Percentiles rank a stretch among this genome's conserved stretches.
Conservation (phyloP, 2,888 invertebrate species). For the Nematopogon swammerdamellus region DNA sequence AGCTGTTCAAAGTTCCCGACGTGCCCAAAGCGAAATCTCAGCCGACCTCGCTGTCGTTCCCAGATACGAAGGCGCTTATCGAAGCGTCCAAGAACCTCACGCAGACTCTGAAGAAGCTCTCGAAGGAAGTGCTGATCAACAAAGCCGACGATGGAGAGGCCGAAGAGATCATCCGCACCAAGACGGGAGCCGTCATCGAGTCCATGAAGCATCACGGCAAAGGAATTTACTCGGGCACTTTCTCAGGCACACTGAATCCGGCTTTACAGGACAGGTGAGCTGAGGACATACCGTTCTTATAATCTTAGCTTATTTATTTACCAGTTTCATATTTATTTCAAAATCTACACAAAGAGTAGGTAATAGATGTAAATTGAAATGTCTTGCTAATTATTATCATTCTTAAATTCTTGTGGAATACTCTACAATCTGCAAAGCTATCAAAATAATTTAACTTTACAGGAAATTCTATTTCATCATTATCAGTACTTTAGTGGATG, state of each 20-base stretch:
- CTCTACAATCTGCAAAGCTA: too few relatives aligned
- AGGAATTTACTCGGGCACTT: slow-evolving; percentile 94
- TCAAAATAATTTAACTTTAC: too few relatives aligned
- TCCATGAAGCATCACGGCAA: slow-evolving; percentile 92
- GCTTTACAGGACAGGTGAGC: slow-evolving; percentile 78
- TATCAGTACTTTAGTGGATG: too few relatives aligned
- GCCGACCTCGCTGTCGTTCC: slow-evolving; percentile 29
- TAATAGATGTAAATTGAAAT: too few relatives aligned
- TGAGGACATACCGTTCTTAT: too few relatives aligned
- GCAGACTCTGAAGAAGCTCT: slow-evolving; percentile 84
- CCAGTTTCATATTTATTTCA: too few relatives aligned
- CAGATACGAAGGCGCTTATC: slow-evolving; percentile 73
- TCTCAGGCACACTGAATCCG: slow-evolving; percentile 92
- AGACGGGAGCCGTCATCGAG: slow-evolving; percentile 78
- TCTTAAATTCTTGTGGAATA: too few relatives aligned
- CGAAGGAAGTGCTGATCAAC: slow-evolving; percentile 82
- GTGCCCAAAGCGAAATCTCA: slow-evolving; percentile 33
- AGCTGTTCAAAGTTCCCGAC: slow-evolving; percentile 35
- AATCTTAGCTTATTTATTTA: too few relatives aligned
- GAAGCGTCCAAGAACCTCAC: slow-evolving; percentile 91
- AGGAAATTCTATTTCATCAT: too few relatives aligned
- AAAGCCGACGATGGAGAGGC: slow-evolving; percentile 50
- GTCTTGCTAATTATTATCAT: too few relatives aligned
- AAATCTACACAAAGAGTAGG: too few relatives aligned
- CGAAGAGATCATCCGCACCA: slow-evolving; percentile 48